Conservation (phyloP, 2,888 invertebrate genomes). For the Tenodera sinensis region DNA sequence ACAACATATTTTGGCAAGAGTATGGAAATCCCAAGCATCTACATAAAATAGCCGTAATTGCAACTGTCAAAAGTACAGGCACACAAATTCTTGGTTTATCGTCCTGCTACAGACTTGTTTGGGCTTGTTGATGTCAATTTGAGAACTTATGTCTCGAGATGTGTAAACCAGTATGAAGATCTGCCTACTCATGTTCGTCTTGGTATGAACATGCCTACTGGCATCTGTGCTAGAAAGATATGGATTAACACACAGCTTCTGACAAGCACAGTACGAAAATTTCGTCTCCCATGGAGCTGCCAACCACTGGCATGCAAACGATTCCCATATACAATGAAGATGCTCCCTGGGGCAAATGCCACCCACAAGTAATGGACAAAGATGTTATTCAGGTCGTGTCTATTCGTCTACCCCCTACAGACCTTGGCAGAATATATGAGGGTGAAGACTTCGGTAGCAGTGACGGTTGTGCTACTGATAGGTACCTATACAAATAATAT, state of each 20-base stretch:
- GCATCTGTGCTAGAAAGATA: background rate
- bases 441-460: background rate
- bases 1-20: background rate
- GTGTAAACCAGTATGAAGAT: background rate
- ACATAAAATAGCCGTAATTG: background rate
- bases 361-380: background rate
- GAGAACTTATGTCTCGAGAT: background rate
- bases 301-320: background rate
- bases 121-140: background rate
- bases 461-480: background rate
- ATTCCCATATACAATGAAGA: background rate
- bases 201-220: background rate
- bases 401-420: background rate
- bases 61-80: background rate
- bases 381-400: background rate
- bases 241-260: background rate
- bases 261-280: background rate
- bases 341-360: background rate
- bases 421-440: background rate
- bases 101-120: background rate
- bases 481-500: too few species aligned
- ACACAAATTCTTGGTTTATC: background rate
- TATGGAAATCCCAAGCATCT: background rate
- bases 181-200: background rate
- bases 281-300: background rate